Base-by-base conservation (phyloP, 2,888 invertebrate genomes). In the Agonopterix arenella region DNA sequence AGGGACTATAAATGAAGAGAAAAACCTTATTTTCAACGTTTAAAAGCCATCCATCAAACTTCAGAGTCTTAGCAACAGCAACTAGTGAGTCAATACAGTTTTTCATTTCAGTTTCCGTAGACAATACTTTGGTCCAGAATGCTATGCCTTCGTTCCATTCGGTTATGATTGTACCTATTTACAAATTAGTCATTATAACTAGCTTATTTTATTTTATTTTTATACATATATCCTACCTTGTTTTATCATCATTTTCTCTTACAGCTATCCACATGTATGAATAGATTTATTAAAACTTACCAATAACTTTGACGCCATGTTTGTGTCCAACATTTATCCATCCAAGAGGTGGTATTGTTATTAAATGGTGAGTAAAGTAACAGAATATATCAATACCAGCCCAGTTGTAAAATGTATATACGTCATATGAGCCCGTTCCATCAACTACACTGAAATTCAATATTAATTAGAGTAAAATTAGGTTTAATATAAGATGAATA, bases 41-140 rank as follows among this genome's bases (percentile, higher is more conserved):
- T 16, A 99, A 80, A 10, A 99, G 91, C 96, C 98, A 99, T 1
- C 99, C 99, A 66, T 99, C 99, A 70, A 99, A 96, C 53, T 93
- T 92, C 65, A 95, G 94, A 54, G 93, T 90, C 53, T 91, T 88
- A 42, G 96, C 93, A 44, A 98, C 90, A 36, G 90, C 79, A 0
- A 94, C 93, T 18, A 98, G 84, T 36, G 94, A 91, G 45, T 91
- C 83, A 1, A 94, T 95, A 54, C 95, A 92, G 44, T 76, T 80
- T 51, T 90, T 83, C 55, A 93, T 91, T 5, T 88, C 83, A 7
- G 84, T 76, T 18, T 85, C 80, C 18, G 18, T 2, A 18, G 18
- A 18, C 11, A 98, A 88, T 43, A 97, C 83, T 55, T 91, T 76
- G 13, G 93, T 84, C 85, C 97, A 96, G 18, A 93, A 84, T 36